A percentile compares a stretch with the other conserved stretches of the same genome.
Conservation (phyloP, 2,113 vertebrate genomes). For the Brienomyrus brachyistius region DNA sequence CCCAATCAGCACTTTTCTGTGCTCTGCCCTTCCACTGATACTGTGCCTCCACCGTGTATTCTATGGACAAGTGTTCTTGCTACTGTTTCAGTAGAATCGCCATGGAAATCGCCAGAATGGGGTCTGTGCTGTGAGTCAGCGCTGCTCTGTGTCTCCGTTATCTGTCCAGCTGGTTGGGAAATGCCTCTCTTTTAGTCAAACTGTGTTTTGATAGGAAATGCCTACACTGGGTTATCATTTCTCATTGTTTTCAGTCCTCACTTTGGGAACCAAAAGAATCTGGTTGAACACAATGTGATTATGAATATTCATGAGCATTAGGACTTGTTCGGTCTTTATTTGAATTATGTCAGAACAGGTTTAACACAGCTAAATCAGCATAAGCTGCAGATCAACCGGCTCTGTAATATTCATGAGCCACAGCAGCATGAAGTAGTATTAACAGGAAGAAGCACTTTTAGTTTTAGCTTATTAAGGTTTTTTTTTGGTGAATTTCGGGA, state of each 20-base stretch:
- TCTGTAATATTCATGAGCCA: conserved; percentile 5
- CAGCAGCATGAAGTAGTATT: neutral
- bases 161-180: neutral
- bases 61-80: conserved; percentile 36
- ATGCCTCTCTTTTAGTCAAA: neutral
- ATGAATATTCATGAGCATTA: conserved; percentile 6
- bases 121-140: conserved; percentile 30
- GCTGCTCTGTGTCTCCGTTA: neutral
- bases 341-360: neutral
- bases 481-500: neutral
- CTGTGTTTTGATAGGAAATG: neutral
- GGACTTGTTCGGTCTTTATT: conserved; percentile 5
- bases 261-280: neutral
- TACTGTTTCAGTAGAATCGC: conserved; percentile 39
- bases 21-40: neutral
- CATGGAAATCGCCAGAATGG: conserved; percentile 50
- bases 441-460: neutral
- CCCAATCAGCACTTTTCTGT: neutral
- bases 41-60: conserved; percentile 57
- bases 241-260: neutral
- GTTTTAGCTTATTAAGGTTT: neutral
- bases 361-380: neutral
- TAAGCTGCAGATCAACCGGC: neutral
- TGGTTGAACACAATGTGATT: neutral
- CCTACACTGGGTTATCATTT: neutral